A percentile compares a stretch with the other conserved stretches of the same genome.
Conservation (phyloP, 2,797 vertebrate species). For the Pangasius krempfi region DNA sequence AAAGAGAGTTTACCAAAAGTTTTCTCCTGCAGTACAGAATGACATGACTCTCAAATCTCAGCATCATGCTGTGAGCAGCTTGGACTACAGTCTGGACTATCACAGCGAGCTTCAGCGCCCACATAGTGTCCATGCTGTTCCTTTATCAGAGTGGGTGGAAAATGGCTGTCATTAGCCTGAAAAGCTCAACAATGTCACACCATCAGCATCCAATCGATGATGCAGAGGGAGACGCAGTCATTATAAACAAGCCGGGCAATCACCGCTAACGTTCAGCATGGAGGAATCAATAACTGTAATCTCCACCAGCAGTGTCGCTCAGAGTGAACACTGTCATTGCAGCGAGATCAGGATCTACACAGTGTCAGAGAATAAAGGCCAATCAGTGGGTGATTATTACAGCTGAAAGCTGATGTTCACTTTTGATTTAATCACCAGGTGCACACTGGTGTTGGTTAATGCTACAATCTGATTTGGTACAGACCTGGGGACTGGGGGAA, state of each 20-base stretch:
- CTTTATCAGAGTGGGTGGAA: conserved; percentile 30
- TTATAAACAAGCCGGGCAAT: conserved; percentile 34
- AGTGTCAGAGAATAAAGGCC: conserved; percentile 29
- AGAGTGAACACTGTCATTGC: conserved; percentile 36
- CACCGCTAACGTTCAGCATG: conserved; percentile 10
- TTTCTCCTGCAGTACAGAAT: not conserved
- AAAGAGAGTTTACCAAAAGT: not conserved
- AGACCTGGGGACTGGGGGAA: not conserved
- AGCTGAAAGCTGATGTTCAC: conserved; percentile 13
- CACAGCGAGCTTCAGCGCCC: not conserved
- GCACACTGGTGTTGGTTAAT: not conserved
- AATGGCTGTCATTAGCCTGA: conserved; percentile 40
- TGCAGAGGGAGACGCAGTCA: conserved; percentile 25
- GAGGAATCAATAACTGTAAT: conserved; percentile 45
- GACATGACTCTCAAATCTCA: not conserved
- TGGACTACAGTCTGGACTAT: conserved; percentile 8
- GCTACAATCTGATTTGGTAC: not conserved
- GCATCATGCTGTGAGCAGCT: conserved; percentile 20
- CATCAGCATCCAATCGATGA: conserved; percentile 36
- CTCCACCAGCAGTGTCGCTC: conserved; percentile 18
- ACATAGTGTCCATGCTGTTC: conserved; percentile 18
- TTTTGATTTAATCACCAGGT: conserved; percentile 22
- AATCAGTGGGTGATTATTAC: conserved; percentile 44
- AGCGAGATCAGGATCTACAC: conserved; percentile 12
- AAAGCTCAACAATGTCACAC: conserved; percentile 42